These are phyloP conservation scores for Periplaneta americana DNA, from an alignment of 1,140 invertebrate species.

Conservation along the genomic window DNA sequence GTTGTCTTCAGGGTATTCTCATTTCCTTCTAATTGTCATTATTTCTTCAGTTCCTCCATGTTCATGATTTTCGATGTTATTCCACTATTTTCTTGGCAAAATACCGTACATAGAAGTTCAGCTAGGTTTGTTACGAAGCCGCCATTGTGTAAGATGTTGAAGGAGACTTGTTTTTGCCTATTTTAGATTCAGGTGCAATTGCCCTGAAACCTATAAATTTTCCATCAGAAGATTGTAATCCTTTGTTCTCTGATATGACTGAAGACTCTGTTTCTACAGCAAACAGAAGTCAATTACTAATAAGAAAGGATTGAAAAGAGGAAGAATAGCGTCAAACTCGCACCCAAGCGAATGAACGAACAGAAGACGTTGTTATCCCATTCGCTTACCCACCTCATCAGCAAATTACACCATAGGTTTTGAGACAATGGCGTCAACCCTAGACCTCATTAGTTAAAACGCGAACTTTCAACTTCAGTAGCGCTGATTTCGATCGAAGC, in stretches of 20 bases:
- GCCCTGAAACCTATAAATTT: background rate
- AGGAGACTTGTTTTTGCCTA: too few species aligned
- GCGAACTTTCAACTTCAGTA: background rate
- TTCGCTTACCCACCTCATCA: background rate
- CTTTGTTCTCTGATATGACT: background rate
- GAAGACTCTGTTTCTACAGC: background rate
- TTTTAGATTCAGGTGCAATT: background rate
- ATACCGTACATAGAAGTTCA: too few species aligned
- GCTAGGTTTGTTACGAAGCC: too few species aligned
- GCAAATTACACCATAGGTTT: background rate
- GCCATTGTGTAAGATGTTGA: too few species aligned
- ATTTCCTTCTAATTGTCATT: too few species aligned
- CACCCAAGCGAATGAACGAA: too few species aligned
- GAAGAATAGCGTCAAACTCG: too few species aligned
- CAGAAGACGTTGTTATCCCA: background rate
- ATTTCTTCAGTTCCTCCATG: too few species aligned
- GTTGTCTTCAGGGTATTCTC: too few species aligned
- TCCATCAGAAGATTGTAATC: background rate
- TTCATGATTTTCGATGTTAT: too few species aligned
- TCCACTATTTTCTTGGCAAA: too few species aligned
- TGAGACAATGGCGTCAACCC: background rate
- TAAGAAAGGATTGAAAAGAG: background rate
- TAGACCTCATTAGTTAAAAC: background rate
- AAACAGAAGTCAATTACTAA: background rate
- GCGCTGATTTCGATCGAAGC: background rate